Evolutionary conservation across 2,113 vertebrate genomes (phyloP), one percentile per base, ranked within the genome.

Genomic region (Tenrec ecaudatus): DNA sequence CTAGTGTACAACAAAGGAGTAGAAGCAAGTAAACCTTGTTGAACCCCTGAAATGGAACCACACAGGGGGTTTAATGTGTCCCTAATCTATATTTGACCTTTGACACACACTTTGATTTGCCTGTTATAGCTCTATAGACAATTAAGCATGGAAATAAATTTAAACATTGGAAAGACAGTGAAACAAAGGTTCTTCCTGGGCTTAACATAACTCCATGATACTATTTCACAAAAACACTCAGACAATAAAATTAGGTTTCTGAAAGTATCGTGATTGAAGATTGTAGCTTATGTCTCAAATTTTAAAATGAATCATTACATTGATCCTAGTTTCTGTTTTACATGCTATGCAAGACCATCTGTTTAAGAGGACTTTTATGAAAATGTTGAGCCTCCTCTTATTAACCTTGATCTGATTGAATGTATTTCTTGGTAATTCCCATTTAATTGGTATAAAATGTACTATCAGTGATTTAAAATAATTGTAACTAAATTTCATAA

Each of bases 401-500:
- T 94, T 96, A 96, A 95, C 92, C 85, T 94, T 96, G 87, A 88
- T 89, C 79, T 92, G 33, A 93, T 6, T 95, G 77, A 91, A 94
- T 92, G 57, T 83, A 93, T 93, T 95, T 95, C 89, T 97, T 95
- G n/a, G 82, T 81, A 97, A 95, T 96, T 95, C 47, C 84, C 83
- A 84, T 96, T 90, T 95, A 95, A 95, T 96, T 93, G 87, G 91
- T 92, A 94, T 53, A 95, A 97, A 96, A 95, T 94, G 73, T 94
- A 94, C 89, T 95, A 92, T 81, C 0, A 79, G 91, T 96, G 88
- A 95, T 97, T 95, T 91, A 96, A 96, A 97, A 97, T 95, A 97
- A 97, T 96, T 96, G 93, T 95, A 97, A 95, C 94, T 86, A 95
- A 93, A 96, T 97, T 96, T 97, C 89, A 95, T 90, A 71, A 90